Base-by-base conservation (phyloP, 2,888 invertebrate genomes). In the Eupeodes luniger region DNA sequence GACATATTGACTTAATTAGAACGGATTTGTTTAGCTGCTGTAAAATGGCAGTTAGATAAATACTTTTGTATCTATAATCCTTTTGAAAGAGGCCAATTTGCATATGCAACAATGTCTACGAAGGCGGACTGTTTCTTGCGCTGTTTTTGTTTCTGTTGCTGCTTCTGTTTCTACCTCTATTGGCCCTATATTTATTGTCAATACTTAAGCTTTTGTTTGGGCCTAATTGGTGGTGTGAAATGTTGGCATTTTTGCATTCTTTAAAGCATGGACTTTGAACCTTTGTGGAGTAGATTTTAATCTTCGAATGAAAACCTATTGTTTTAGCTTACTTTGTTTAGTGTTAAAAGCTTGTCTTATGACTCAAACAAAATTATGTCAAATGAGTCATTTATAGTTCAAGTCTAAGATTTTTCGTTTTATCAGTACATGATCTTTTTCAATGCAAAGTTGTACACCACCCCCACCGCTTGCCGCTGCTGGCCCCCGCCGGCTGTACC, bases 1-100 rank as follows among this genome's bases (percentile, higher is more conserved):
- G 59, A 75, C 49, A 67, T 59, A 84, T 80, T 59, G 79, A 81
- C 87, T 87, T 87, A 87, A 87, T 87, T 84, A 87, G 80, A 87
- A 47, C 76, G 77, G 64, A 72, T 84, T 77, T 84, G 87, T 76
- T 80, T 70, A 72, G 70, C 76, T 75, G 83, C 70, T 64, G 78
- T 66, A 66, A 66, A 62, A 62, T 61, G 66, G 55, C 34, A 51
- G 47, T 67, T 53, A 72, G 53, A 40, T 51, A 55, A 34, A 72
- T 59, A 66, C 83, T 61, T 69, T 74, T 76, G 74, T 74, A 61
- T 16, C 57, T 47, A 27, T 27, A 16, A 66, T 84, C 78, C 74
- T 85, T 70, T 64, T 57, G 70, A 34, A n/a, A 62, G 69, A 69
- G 75, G 27, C 27, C 66, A 81, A 78, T 86, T 79, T 79, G 70